Evolutionary conservation across 2,797 vertebrate species (phyloP), one percentile per base, ranked within the genome.

Genomic region (Lacerta bilineata): DNA sequence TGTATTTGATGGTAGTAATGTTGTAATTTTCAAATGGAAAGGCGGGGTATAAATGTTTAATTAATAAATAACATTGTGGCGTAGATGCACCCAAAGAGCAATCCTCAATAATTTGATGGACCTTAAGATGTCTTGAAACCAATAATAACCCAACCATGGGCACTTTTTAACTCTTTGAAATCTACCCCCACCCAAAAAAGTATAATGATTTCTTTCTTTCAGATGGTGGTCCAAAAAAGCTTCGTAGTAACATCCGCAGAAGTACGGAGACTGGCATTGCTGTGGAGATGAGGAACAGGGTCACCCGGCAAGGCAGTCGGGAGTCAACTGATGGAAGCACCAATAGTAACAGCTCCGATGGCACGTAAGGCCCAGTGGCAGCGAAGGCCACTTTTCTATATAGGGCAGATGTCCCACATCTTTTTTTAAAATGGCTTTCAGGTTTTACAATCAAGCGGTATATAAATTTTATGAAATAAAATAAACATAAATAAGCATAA

Each of bases 181-280:
- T 55, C 50, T 15, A 55, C 50, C 20, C 39, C 0, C 2, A 2
- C 33, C 11, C 5, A 10, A 1, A n/a, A n/a, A n/a, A 1, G 1
- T 46, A n/a, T 64, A 6, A 80, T 88, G 86, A 10, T 87, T 83
- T 87, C 29, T 27, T 5, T 88, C 7, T 92, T 91, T 87, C 95
- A 99, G 98, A 99, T 41, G 98, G 98, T 0, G 97, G 98, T 59
- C 98, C 98, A 20, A 99, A 99, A 97, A 99, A 99, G 95, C 98
- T 99, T 36, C 98, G 99, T 84, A 99, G 99, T 96, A 99, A 98
- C 94, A 99, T 99, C 96, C 97, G 98, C 17, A 95, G 99, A 86
- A 99, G 99, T 97, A 99, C 99, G 0, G 99, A 99, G 97, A 99
- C 99, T 0, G 99, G 99, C 88, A 99, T 99, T 8, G 99, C 99